These are phyloP conservation scores for Gastrophysa polygoni DNA, from an alignment of 2,888 invertebrate genomes.

Conservation along the genomic window DNA sequence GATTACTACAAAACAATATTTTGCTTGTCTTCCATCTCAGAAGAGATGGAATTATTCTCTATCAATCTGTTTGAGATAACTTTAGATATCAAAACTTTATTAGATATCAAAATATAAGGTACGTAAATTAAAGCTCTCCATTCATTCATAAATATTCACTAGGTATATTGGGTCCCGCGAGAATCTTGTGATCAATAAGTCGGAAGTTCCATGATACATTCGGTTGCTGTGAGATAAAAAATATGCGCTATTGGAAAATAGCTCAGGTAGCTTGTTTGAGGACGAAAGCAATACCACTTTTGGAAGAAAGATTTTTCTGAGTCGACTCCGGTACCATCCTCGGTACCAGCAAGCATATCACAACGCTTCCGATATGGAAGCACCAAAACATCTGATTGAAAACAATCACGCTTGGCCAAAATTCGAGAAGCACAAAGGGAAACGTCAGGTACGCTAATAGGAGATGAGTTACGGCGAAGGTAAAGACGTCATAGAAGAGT, in stretches of 20 bases:
- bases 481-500: constrained; percentile 80
- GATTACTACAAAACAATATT: too few relatives aligned
- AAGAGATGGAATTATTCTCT: too few relatives aligned
- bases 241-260: too few relatives aligned
- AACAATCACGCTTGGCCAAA: constrained; percentile 75
- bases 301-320: constrained; percentile 34
- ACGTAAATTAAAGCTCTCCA: too few relatives aligned
- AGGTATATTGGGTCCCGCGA: too few relatives aligned
- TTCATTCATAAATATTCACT: too few relatives aligned
- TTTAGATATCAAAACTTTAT: too few relatives aligned
- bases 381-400: constrained; percentile 73
- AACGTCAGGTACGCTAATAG: constrained; percentile 89
- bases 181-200: not conserved
- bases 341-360: constrained; percentile 53
- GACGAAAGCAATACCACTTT: constrained; percentile 50
- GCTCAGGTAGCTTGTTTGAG: constrained; percentile 52
- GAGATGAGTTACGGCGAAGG: constrained; percentile 81
- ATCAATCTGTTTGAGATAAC: too few relatives aligned
- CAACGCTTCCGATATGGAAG: constrained; percentile 54
- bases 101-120: too few relatives aligned
- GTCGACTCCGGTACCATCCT: constrained; percentile 46
- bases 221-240: constrained; percentile 54
- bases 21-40: too few relatives aligned
- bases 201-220: constrained; percentile 17
- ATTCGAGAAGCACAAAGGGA: constrained; percentile 89